phyloP scores from a whole-genome alignment of 2,113 vertebrate species.

The Dryoscopus gambensis region DNA sequence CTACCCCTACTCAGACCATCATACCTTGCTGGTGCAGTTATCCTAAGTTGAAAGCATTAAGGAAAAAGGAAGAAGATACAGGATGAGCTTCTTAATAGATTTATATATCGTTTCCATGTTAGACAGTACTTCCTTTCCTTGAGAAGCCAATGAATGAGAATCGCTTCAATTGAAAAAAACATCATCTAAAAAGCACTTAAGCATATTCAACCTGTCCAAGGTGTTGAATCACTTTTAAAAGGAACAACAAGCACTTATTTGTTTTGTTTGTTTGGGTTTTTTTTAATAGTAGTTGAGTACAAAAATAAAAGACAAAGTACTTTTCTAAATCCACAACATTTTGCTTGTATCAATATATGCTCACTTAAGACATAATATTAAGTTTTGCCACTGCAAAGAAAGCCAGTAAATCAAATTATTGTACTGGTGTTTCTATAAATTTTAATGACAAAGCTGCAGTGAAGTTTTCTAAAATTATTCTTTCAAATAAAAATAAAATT shows the following conservation, averaged over 20 bases:
- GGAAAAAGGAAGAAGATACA: conserved; percentile 64
- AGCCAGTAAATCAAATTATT: background rate
- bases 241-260: background rate
- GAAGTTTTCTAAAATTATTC: background rate
- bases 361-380: background rate
- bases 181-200: background rate
- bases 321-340: background rate
- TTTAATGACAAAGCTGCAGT: background rate
- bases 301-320: background rate
- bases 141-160: background rate
- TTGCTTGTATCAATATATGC: background rate
- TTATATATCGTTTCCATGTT: background rate
- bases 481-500: background rate
- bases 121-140: background rate
- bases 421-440: background rate
- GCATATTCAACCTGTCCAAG: background rate
- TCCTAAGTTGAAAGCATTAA: conserved; percentile 86
- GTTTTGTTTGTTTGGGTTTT: background rate
- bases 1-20: background rate
- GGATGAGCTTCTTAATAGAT: conserved; percentile 26
- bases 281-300: background rate
- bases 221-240: background rate
- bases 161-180: background rate
- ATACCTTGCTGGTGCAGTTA: conserved; percentile 98
- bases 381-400: background rate